A percentile compares a stretch with the other conserved stretches of the same genome.
Evolutionary conservation across 1,140 invertebrate genomes (phyloP).

Genomic region (Papilio aristodemus): DNA sequence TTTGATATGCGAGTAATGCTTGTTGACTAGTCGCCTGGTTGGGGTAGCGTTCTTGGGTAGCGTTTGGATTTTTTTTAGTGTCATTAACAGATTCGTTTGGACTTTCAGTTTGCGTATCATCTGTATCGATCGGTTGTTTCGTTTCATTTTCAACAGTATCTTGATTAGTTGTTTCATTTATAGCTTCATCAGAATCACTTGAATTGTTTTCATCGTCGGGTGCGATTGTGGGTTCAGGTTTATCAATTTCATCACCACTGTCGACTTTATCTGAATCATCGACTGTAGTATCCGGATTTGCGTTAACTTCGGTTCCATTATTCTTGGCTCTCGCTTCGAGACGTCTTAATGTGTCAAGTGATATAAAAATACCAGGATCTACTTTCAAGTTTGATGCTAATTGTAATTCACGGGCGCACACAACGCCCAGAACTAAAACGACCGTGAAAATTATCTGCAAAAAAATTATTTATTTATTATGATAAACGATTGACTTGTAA

Average conservation of each 20-base stretch:
- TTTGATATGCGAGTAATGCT: not conserved
- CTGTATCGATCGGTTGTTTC: not conserved
- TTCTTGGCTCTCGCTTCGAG: not conserved
- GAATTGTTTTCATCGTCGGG: not conserved
- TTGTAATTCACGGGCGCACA: not conserved
- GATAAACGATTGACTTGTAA: no score
- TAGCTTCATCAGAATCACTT: not conserved
- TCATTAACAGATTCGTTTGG: not conserved
- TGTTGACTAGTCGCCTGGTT: not conserved
- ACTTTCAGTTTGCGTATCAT: not conserved
- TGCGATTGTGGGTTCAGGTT: not conserved
- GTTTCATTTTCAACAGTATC: not conserved
- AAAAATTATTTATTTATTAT: not conserved
- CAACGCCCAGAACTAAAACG: not conserved
- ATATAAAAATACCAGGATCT: conserved; percentile 14
- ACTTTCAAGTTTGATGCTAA: conserved; percentile 6
- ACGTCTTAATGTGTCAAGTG: not conserved
- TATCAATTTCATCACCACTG: not conserved
- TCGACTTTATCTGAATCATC: not conserved
- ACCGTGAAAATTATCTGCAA: not conserved
- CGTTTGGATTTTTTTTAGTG: not conserved
- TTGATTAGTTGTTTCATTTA: not conserved
- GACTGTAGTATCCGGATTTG: not conserved
- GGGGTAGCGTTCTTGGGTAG: not conserved
- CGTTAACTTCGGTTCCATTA: not conserved